phyloP scores from a whole-genome alignment of 2,888 invertebrate genomes.

The Meghimatium bilineatum region DNA sequence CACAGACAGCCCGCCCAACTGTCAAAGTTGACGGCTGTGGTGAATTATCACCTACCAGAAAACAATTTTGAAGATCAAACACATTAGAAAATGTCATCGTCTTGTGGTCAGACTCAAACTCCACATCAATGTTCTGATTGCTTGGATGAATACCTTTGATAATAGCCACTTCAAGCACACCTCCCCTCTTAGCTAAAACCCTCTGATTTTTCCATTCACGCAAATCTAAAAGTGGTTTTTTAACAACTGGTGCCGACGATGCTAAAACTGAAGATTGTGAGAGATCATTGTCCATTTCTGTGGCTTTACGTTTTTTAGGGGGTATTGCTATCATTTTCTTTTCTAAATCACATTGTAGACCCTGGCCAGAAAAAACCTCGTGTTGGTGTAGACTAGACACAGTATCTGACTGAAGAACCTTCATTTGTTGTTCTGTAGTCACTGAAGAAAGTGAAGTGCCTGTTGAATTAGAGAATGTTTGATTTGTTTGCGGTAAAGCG shows the following conservation, averaged over 20 bases:
- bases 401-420: background rate
- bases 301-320: conserved; percentile 91
- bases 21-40: conserved; percentile 87
- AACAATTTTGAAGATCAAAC: conserved; percentile 87
- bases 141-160: conserved; percentile 81
- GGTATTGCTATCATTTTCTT: conserved; percentile 81
- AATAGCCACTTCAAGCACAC: conserved; percentile 89
- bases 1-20: conserved; percentile 88
- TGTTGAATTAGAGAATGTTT: background rate
- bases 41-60: conserved; percentile 94
- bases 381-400: background rate
- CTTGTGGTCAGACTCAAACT: conserved; percentile 87
- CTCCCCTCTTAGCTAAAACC: conserved; percentile 89
- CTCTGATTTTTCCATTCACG: conserved; percentile 95
- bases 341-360: conserved; percentile 22
- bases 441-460: background rate
- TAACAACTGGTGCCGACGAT: conserved; percentile 40
- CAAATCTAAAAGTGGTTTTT: conserved; percentile 82
- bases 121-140: conserved; percentile 85
- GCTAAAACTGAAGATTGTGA: conserved; percentile 34
- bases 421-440: conserved; percentile 2
- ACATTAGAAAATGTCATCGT: conserved; percentile 84
- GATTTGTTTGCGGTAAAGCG: background rate
- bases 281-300: conserved; percentile 62
- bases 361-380: background rate